Conservation (phyloP, 2,797 vertebrate genomes). For the Mycteria americana region DNA sequence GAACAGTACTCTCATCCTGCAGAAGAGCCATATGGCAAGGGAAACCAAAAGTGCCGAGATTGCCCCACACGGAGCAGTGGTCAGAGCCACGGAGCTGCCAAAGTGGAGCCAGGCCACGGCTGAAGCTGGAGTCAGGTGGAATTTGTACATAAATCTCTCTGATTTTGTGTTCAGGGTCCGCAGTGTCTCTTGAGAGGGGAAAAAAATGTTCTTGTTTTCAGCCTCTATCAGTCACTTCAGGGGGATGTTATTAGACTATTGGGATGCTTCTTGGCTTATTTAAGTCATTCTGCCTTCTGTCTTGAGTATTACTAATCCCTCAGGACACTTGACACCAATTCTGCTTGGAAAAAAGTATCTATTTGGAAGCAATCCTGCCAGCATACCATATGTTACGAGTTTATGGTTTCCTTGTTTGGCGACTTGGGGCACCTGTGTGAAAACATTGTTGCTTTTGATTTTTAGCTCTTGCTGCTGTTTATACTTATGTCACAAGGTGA, state of each 20-base stretch:
- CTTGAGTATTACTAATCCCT: background rate
- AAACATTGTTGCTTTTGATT: slow-evolving; percentile 3
- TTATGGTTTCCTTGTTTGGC: background rate
- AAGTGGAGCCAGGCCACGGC: background rate
- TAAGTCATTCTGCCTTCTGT: background rate
- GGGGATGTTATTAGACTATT: background rate
- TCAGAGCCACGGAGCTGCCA: background rate
- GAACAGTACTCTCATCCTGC: background rate
- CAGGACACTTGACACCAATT: background rate
- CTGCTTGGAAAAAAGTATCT: background rate
- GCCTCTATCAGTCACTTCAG: background rate
- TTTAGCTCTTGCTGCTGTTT: background rate
- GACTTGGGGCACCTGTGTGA: slow-evolving; percentile 23
- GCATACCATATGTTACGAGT: background rate
- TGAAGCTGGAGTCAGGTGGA: background rate
- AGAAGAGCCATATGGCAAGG: background rate
- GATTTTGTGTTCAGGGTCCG: background rate
- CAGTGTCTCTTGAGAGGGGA: background rate
- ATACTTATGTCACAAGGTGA: background rate
- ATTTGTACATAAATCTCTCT: background rate
- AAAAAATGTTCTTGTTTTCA: background rate
- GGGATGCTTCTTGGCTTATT: background rate
- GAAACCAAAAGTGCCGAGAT: background rate
- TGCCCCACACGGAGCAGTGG: background rate
- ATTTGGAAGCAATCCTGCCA: slow-evolving; percentile 1